Percentiles rank a stretch among this genome's conserved stretches.
Evolutionary conservation across 2,797 vertebrate species (phyloP).

Genomic region (Hozukius guyotensis): DNA sequence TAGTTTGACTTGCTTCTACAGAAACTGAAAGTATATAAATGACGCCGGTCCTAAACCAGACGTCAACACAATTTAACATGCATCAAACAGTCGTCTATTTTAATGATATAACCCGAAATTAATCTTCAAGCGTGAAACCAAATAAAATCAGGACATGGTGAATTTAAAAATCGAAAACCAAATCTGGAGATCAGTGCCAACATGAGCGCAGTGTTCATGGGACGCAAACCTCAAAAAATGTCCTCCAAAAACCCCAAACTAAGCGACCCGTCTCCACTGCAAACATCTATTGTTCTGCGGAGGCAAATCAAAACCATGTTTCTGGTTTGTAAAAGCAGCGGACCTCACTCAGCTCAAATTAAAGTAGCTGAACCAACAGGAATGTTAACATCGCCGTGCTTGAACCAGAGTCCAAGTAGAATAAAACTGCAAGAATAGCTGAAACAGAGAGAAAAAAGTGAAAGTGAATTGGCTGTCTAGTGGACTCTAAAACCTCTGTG

Average conservation of each 20-base stretch:
- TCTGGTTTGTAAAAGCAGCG: slow-evolving; percentile 10
- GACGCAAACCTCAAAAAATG: slow-evolving; percentile 31
- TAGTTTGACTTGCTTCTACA: background rate
- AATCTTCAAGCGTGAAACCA: background rate
- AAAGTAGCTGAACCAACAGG: slow-evolving; percentile 31
- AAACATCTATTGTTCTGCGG: slow-evolving; percentile 29
- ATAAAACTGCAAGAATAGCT: background rate
- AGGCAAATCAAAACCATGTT: slow-evolving; percentile 43
- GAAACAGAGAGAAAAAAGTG: background rate
- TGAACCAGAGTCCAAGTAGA: slow-evolving; percentile 13
- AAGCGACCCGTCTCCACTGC: slow-evolving; percentile 1
- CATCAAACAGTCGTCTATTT: background rate
- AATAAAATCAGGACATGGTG: background rate
- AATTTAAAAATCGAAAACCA: background rate
- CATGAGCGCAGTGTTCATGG: background rate
- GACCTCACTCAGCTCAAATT: slow-evolving; percentile 17
- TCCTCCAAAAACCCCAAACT: background rate
- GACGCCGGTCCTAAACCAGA: background rate
- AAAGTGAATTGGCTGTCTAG: background rate
- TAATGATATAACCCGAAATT: background rate
- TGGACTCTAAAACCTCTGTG: slow-evolving; percentile 16
- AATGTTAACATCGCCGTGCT: slow-evolving; percentile 8
- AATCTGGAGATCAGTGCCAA: background rate
- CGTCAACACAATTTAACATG: background rate
- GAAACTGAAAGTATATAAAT: background rate